These are phyloP conservation scores for Cerastis leucographa DNA, from an alignment of 2,888 invertebrate species.

Conservation along the genomic window DNA sequence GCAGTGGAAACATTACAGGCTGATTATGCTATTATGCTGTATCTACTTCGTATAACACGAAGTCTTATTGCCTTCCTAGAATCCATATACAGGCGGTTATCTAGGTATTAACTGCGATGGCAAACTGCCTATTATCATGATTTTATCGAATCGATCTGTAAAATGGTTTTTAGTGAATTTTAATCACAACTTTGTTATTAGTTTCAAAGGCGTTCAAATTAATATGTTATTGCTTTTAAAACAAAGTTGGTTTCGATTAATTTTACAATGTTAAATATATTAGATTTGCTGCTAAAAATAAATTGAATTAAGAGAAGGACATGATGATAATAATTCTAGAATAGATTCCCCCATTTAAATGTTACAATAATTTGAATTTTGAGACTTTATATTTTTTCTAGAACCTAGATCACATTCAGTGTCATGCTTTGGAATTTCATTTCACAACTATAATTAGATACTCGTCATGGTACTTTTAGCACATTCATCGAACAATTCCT, in stretches of 20 bases:
- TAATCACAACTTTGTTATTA: constrained; percentile 10
- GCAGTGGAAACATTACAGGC: not conserved
- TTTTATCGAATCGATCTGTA: constrained; percentile 48
- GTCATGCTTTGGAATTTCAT: not conserved
- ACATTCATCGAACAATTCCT: not conserved
- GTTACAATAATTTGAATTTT: not conserved
- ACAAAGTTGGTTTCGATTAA: not conserved
- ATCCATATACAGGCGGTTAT: constrained; percentile 31
- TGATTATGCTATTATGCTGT: not conserved
- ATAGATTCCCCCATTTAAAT: not conserved
- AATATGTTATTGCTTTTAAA: not conserved
- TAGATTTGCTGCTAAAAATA: not conserved
- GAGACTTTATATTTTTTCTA: not conserved
- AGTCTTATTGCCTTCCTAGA: constrained; percentile 43
- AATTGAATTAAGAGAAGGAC: not conserved
- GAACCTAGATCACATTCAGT: not conserved
- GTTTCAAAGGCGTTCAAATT: not conserved
- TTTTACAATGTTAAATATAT: not conserved
- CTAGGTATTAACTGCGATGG: constrained; percentile 29
- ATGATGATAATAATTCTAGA: not conserved
- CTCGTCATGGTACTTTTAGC: not conserved
- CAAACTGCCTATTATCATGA: constrained; percentile 37
- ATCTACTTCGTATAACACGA: constrained; percentile 5
- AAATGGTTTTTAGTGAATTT: constrained; percentile 43
- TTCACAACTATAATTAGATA: not conserved